Conservation (phyloP, 2,113 vertebrate species). For the Pterophyllum scalare region DNA sequence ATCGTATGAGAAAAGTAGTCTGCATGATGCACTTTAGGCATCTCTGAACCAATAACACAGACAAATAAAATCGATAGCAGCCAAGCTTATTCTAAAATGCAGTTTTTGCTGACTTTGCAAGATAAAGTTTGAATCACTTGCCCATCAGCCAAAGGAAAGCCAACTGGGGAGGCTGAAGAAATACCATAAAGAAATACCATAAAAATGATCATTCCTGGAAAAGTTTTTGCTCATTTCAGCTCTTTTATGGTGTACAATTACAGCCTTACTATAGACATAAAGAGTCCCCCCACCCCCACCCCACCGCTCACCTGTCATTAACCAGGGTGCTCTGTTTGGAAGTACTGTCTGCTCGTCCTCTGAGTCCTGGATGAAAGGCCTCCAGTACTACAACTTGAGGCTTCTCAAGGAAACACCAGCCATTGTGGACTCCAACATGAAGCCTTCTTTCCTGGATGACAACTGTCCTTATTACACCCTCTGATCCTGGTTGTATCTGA, state of each 20-base stretch:
- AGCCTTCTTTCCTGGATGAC: constrained; percentile 90
- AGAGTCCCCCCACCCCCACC: background rate
- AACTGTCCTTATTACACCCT: constrained; percentile 38
- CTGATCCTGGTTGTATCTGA: constrained; percentile 72
- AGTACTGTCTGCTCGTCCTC: constrained; percentile 63
- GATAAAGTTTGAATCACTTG: constrained; percentile 27
- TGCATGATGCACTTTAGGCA: background rate
- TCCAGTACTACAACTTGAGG: constrained; percentile 91
- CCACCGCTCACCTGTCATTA: constrained; percentile 77
- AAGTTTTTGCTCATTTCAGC: constrained; percentile 13
- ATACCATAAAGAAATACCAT: constrained; percentile 31
- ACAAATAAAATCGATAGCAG: constrained; percentile 16
- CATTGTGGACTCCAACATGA: constrained; percentile 89
- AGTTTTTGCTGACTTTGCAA: constrained; percentile 20
- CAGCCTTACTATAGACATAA: background rate
- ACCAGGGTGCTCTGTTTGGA: constrained; percentile 56
- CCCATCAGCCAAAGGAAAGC: constrained; percentile 3
- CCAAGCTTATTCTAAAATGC: constrained; percentile 2
- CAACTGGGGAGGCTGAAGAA: constrained; percentile 22
- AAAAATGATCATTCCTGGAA: constrained; percentile 34
- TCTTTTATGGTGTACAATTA: background rate
- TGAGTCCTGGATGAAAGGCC: constrained; percentile 46
- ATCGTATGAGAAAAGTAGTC: background rate
- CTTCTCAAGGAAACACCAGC: constrained; percentile 87
- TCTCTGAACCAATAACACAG: background rate